Evolutionary conservation across 2,888 invertebrate species (phyloP).

Genomic region (Caprella mutica): DNA sequence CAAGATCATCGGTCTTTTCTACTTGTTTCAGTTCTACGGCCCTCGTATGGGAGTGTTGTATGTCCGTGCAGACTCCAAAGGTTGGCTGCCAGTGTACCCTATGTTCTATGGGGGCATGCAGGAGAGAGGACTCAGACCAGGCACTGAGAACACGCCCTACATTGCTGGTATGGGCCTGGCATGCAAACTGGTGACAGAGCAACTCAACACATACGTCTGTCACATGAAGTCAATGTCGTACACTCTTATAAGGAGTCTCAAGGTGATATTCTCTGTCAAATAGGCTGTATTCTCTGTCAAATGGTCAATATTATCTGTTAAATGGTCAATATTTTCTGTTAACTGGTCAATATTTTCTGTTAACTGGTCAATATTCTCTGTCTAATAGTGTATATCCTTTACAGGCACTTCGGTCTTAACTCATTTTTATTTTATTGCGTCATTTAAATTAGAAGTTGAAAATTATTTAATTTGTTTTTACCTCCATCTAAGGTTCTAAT

Average conservation of each 20-base stretch:
- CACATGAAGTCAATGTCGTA: conserved; percentile 40
- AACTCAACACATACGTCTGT: conserved; percentile 27
- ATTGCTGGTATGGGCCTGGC: conserved; percentile 49
- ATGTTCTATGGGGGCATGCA: conserved; percentile 49
- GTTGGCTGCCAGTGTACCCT: conserved; percentile 41
- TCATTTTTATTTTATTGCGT: no score
- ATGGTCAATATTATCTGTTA: no score
- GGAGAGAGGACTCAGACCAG: conserved; percentile 45
- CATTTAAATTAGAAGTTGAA: no score
- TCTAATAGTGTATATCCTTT: no score
- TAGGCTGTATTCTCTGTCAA: background rate
- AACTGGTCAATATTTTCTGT: no score
- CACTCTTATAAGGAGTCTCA: conserved; percentile 41
- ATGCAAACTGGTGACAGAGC: conserved; percentile 42
- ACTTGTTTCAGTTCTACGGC: conserved; percentile 48
- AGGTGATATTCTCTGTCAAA: conserved; percentile 36
- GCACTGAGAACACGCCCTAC: conserved; percentile 52
- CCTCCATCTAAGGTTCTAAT: no score
- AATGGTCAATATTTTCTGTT: no score
- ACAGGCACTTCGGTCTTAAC: no score
- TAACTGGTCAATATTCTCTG: no score
- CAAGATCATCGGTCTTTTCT: no score
- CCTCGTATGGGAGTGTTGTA: conserved; percentile 49
- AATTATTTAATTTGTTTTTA: no score
- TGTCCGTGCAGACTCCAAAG: conserved; percentile 37